phyloP scores from a whole-genome alignment of 2,797 vertebrate genomes.

The Galaxias olidus region DNA sequence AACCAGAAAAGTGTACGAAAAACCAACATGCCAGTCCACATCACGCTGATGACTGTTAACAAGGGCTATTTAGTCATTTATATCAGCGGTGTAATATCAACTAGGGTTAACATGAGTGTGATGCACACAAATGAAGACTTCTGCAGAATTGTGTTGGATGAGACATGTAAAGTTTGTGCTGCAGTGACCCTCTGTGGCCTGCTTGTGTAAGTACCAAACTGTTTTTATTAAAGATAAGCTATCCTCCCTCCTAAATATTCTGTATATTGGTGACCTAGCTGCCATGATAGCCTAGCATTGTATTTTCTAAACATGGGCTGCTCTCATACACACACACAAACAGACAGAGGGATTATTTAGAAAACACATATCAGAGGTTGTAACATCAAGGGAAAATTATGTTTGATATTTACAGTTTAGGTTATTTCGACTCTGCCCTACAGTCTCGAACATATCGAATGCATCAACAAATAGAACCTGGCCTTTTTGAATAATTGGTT shows the following conservation, averaged over 20 bases:
- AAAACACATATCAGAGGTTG: background rate
- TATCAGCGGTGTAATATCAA: background rate
- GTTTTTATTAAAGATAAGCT: background rate
- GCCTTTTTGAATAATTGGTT: too few relatives aligned
- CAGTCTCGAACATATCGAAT: too few relatives aligned
- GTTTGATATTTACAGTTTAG: too few relatives aligned
- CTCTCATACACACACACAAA: background rate
- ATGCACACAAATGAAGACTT: background rate
- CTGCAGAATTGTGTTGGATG: slow-evolving; percentile 1
- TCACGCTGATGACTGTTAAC: background rate
- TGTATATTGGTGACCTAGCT: slow-evolving; percentile 41
- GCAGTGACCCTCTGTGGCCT: slow-evolving; percentile 53
- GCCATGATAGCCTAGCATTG: slow-evolving; percentile 59
- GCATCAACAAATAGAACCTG: too few relatives aligned
- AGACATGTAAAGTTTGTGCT: slow-evolving; percentile 29
- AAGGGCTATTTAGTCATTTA: background rate
- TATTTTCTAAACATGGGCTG: slow-evolving; percentile 50
- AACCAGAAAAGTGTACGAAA: background rate
- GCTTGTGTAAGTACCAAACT: slow-evolving; percentile 22
- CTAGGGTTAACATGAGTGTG: background rate
- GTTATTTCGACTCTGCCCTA: too few relatives aligned
- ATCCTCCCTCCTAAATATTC: slow-evolving; percentile 44
- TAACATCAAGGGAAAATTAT: background rate
- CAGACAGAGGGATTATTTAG: background rate
- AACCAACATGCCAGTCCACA: background rate